Evolutionary conservation across 2,888 invertebrate genomes (phyloP).

Genomic region (Platerodrilus igneus): DNA sequence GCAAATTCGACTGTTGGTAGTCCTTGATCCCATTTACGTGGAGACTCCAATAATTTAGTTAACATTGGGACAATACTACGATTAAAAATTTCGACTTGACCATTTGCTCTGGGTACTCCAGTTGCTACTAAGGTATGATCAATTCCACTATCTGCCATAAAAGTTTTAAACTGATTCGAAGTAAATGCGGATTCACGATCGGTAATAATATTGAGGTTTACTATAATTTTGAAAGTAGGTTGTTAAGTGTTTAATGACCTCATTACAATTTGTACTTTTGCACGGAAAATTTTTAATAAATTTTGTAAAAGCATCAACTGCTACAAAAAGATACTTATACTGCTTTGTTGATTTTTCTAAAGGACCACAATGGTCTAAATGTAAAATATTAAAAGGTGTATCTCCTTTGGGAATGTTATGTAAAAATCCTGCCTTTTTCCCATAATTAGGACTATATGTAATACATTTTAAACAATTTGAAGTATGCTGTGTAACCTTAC

Average conservation of each 20-base stretch:
- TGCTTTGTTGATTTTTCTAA: slow-evolving; percentile 2
- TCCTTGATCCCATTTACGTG: too few relatives aligned
- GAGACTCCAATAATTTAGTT: too few relatives aligned
- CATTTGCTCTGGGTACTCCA: slow-evolving; percentile 33
- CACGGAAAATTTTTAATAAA: not conserved
- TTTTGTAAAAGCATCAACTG: slow-evolving; percentile 1
- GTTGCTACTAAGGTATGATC: slow-evolving; percentile 31
- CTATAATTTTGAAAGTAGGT: slow-evolving; percentile 20
- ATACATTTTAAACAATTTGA: slow-evolving; percentile 11
- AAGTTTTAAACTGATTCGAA: slow-evolving; percentile 28
- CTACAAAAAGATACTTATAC: slow-evolving; percentile 5
- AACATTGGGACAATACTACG: slow-evolving; percentile 30
- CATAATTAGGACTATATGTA: not conserved
- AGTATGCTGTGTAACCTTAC: slow-evolving; percentile 5
- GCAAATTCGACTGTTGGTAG: too few relatives aligned
- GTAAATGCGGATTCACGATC: slow-evolving; percentile 35
- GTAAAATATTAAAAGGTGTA: slow-evolving; percentile 1
- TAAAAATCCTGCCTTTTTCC: slow-evolving; percentile 4
- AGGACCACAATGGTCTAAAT: slow-evolving; percentile 7
- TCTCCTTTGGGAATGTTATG: slow-evolving; percentile 7
- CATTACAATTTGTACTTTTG: not conserved
- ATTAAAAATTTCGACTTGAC: slow-evolving; percentile 33
- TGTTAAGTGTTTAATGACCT: not conserved
- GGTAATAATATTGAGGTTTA: slow-evolving; percentile 26
- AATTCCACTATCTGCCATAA: slow-evolving; percentile 23